Conservation (phyloP, 2,113 vertebrate genomes). For the Aspidoscelis tigris region DNA sequence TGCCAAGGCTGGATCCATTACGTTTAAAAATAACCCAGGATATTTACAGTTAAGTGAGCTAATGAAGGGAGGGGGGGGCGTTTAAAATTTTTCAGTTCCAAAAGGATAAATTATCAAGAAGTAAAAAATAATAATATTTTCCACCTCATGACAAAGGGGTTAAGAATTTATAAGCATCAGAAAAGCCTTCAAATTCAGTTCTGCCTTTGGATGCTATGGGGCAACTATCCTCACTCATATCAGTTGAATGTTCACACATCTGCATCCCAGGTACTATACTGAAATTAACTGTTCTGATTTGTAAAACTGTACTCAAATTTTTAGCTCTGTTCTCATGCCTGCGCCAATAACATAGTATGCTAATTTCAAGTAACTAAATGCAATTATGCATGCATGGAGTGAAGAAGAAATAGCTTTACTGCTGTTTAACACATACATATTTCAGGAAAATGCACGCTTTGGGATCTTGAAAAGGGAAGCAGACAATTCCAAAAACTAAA, state of each 20-base stretch:
- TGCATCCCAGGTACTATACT: neutral
- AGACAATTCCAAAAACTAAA: neutral
- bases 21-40: no score
- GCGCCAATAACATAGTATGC: neutral
- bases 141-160: no score
- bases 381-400: neutral
- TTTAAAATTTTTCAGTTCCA: no score
- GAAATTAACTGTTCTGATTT: neutral
- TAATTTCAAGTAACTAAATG: neutral
- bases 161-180: no score
- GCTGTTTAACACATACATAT: neutral
- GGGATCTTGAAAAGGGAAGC: neutral
- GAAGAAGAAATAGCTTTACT: neutral
- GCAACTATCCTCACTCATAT: neutral
- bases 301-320: neutral
- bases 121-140: no score
- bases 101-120: no score
- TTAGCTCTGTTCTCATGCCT: neutral
- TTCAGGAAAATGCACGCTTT: neutral
- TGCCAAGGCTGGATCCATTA: no score
- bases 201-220: no score
- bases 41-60: no score
- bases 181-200: no score
- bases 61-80: no score
- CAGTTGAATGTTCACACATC: neutral